phyloP scores from a whole-genome alignment of 2,113 vertebrate species.

The Anguilla rostrata region DNA sequence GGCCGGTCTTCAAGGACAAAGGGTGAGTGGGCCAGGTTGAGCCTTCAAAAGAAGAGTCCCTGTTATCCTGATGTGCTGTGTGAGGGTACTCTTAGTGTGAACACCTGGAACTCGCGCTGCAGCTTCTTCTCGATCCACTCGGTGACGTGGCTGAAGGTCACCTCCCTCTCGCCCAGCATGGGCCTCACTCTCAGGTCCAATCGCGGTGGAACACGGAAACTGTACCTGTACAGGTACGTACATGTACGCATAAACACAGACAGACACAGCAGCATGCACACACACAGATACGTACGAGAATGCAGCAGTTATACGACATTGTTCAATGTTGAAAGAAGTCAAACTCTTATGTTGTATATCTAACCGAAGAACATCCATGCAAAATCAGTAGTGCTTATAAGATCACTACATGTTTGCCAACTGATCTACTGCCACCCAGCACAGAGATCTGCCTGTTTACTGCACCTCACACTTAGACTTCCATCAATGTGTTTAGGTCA shows the following conservation, averaged over 20 bases:
- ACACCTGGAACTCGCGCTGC: constrained; percentile 82
- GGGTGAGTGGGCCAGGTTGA: not conserved
- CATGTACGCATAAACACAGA: constrained; percentile 9
- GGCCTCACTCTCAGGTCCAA: constrained; percentile 79
- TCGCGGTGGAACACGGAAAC: constrained; percentile 76
- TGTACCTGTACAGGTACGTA: constrained; percentile 68
- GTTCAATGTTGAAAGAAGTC: not conserved
- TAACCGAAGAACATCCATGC: not conserved
- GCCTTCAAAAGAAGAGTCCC: not conserved
- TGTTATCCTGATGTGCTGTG: not conserved
- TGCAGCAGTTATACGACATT: not conserved
- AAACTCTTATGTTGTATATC: not conserved
- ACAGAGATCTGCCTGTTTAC: no score
- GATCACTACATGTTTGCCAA: no score
- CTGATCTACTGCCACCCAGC: no score
- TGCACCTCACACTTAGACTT: no score
- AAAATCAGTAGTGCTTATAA: no score
- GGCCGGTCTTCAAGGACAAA: not conserved
- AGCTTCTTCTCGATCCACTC: constrained; percentile 85
- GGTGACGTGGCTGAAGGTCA: constrained; percentile 78
- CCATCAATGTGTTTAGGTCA: no score
- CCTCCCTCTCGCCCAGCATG: constrained; percentile 79
- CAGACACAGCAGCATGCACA: not conserved
- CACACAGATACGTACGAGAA: not conserved
- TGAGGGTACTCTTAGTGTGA: not conserved